phyloP scores from a whole-genome alignment of 2,113 vertebrate species.

The Catagonus wagneri region DNA sequence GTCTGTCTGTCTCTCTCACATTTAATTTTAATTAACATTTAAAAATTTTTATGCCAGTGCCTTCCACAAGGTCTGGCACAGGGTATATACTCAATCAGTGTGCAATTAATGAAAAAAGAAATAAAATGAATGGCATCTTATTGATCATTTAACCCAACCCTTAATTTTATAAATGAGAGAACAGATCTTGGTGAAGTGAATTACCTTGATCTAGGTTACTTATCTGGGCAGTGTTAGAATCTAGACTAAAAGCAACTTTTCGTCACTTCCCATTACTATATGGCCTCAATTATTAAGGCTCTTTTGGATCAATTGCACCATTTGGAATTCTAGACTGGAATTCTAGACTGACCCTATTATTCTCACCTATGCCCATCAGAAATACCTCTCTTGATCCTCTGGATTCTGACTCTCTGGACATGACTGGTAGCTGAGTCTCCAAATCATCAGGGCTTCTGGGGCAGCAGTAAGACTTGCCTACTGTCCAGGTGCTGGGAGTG shows the following conservation, averaged over 20 bases:
- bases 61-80: background rate
- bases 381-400: background rate
- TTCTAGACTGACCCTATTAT: background rate
- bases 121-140: background rate
- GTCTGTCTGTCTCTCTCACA: background rate
- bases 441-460: background rate
- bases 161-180: background rate
- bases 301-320: background rate
- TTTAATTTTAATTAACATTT: slow-evolving; percentile 45
- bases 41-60: background rate
- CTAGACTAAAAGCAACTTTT: background rate
- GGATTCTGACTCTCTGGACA: background rate
- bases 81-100: background rate
- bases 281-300: background rate
- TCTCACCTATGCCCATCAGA: background rate
- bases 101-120: background rate
- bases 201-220: background rate
- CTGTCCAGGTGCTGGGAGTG: background rate
- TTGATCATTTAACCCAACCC: background rate
- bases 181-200: background rate
- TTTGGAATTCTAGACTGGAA: slow-evolving; percentile 39
- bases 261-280: background rate
- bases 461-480: background rate
- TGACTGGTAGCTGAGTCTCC: background rate
- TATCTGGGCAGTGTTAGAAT: background rate